These are phyloP conservation scores for Alethe castanea DNA, from an alignment of 2,113 vertebrate species.

Conservation along the genomic window DNA sequence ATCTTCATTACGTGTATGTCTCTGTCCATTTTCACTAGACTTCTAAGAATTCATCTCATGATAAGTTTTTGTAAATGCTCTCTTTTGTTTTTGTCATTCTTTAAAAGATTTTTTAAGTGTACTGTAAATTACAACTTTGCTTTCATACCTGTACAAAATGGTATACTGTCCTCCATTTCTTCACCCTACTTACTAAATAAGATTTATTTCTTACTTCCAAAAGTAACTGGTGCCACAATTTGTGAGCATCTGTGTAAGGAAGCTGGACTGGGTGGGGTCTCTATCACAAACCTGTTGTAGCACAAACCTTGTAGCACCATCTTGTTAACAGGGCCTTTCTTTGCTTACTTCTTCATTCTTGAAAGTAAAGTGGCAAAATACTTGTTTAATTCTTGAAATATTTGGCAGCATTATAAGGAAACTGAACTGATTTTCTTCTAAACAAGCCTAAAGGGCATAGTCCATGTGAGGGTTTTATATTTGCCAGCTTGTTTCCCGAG, in stretches of 20 bases:
- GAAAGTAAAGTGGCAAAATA: background rate
- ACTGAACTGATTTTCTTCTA: background rate
- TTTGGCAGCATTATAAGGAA: background rate
- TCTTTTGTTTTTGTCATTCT: background rate
- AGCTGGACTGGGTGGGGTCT: background rate
- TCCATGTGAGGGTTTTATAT: background rate
- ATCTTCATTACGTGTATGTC: accelerated
- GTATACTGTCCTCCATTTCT: background rate
- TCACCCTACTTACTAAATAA: background rate
- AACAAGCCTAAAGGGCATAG: background rate
- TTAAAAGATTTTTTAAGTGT: background rate
- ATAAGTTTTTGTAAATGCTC: background rate
- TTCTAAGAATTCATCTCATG: background rate
- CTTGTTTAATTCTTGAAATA: background rate
- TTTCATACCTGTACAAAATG: background rate
- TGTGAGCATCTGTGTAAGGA: background rate
- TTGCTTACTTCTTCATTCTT: background rate
- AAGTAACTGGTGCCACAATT: background rate
- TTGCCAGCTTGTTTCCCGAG: background rate
- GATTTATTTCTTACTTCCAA: background rate
- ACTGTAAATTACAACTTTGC: background rate
- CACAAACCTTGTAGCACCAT: background rate
- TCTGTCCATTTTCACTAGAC: background rate
- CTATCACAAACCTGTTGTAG: background rate
- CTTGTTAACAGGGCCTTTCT: background rate